phyloP scores from a whole-genome alignment of 1,140 invertebrate species.

The Ips typographus region DNA sequence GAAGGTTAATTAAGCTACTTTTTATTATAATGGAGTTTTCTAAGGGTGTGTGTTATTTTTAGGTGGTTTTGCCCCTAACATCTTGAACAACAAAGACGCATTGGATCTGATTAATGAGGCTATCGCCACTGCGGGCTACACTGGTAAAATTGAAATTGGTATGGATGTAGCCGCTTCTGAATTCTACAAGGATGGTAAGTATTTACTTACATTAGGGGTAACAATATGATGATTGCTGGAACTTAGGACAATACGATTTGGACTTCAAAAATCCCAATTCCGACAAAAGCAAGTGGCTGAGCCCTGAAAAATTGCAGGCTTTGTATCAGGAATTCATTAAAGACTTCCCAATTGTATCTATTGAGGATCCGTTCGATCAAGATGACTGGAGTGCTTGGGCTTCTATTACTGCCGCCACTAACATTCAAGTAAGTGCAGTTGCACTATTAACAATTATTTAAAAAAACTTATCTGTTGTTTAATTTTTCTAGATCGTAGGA shows the following conservation, averaged over 20 bases:
- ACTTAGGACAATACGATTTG: slow-evolving; percentile 78
- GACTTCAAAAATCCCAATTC: slow-evolving; percentile 98
- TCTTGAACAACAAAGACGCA: slow-evolving; percentile 93
- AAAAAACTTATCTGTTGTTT: background rate
- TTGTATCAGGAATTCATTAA: slow-evolving; percentile 91
- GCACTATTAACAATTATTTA: background rate
- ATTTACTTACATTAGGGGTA: slow-evolving; percentile 11
- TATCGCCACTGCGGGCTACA: slow-evolving; percentile 92
- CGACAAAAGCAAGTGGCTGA: slow-evolving; percentile 75
- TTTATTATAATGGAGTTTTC: too few species aligned
- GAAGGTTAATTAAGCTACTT: slow-evolving; percentile 61
- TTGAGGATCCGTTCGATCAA: slow-evolving; percentile 98
- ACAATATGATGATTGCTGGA: background rate
- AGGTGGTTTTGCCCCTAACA: slow-evolving; percentile 97
- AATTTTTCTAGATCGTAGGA: slow-evolving; percentile 69
- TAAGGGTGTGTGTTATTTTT: background rate
- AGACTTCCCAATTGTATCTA: slow-evolving; percentile 95
- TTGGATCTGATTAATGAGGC: slow-evolving; percentile 87
- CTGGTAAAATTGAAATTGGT: slow-evolving; percentile 92
- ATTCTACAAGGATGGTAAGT: slow-evolving; percentile 80
- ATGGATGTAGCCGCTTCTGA: slow-evolving; percentile 99
- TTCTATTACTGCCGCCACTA: slow-evolving; percentile 73
- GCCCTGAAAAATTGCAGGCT: slow-evolving; percentile 80
- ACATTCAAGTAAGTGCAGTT: slow-evolving; percentile 66
- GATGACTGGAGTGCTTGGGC: slow-evolving; percentile 96